Base-by-base conservation (phyloP, 2,113 vertebrate species). In the Oenanthe melanoleuca region DNA sequence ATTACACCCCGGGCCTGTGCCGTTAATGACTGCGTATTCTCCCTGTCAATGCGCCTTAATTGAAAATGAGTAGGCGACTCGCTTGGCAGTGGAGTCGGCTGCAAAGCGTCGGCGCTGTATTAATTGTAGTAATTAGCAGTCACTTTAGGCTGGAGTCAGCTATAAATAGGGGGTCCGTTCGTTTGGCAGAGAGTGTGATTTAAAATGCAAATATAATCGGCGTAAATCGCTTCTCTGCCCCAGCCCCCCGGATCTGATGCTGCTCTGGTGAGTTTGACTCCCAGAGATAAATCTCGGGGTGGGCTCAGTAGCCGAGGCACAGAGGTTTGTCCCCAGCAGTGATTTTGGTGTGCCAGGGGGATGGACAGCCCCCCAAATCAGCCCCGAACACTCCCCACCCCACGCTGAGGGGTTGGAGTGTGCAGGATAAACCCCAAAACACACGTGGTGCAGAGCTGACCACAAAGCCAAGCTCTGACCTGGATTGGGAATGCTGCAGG, bases 121-220 rank as follows among this genome's bases (percentile, higher is more conserved):
- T 98, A 98, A 98, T 98, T 98, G 98, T 97, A 97, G 98, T 98
- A 98, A 98, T 98, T 98, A 98, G 97, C 97, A 98, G 97, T 98
- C 98, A 97, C 97, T 98, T 98, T 98, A 94, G 97, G 97, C 97
- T 98, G 97, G 96, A 98, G 97, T 97, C 97, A 97, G 98, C 98
- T 98, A 98, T 98, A 98, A 98, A 98, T 98, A 98, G 97, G 96
- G 97, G 97, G 97, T 94, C 97, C 96, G 97, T 97, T 97, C 87
- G 97, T 97, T 98, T 97, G 97, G 98, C 93, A 70, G 95, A 91
- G 96, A 97, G 86, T 38, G 49, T 85, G 97, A 97, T 98, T 98
- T 98, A 97, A 98, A 98, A 98, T 97, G 96, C 97, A 97, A 98
- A 98, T 98, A 97, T 97, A 98, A 97, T 94, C 92, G n/a, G 57